These are phyloP conservation scores for Dendroctonus valens DNA, from an alignment of 1,140 invertebrate genomes.

Conservation along the genomic window DNA sequence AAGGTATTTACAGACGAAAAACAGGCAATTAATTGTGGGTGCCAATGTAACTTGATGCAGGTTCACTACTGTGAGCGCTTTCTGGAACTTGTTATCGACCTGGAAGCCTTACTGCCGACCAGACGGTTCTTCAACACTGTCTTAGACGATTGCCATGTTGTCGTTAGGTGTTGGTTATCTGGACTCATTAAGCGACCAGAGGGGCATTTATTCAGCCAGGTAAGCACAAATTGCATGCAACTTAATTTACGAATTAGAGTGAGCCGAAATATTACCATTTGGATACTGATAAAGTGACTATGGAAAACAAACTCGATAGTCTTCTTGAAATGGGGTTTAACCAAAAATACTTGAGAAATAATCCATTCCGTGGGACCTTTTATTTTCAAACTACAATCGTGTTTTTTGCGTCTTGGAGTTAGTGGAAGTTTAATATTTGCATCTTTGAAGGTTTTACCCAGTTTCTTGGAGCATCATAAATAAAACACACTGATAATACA, in stretches of 20 bases:
- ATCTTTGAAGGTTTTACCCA: too few species aligned
- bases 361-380: too few species aligned
- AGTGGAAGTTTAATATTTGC: too few species aligned
- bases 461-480: too few species aligned
- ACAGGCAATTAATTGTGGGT: constrained; percentile 16
- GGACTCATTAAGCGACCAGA: constrained; percentile 72
- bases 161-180: constrained; percentile 86
- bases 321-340: too few species aligned
- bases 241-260: neutral
- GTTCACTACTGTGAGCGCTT: constrained; percentile 93
- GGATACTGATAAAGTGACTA: too few species aligned
- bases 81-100: constrained; percentile 92
- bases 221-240: constrained; percentile 52
- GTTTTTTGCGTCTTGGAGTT: too few species aligned
- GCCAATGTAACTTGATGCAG: constrained; percentile 40
- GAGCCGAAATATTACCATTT: neutral
- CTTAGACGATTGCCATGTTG: constrained; percentile 91
- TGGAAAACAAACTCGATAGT: too few species aligned
- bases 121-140: constrained; percentile 96
- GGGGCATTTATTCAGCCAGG: constrained; percentile 89
- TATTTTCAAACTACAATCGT: too few species aligned
- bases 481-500: too few species aligned
- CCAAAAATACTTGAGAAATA: too few species aligned
- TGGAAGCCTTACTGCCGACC: constrained; percentile 93
- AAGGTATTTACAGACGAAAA: constrained; percentile 46